Conservation (phyloP, 1,140 invertebrate species). For the Lepidurus apus region DNA sequence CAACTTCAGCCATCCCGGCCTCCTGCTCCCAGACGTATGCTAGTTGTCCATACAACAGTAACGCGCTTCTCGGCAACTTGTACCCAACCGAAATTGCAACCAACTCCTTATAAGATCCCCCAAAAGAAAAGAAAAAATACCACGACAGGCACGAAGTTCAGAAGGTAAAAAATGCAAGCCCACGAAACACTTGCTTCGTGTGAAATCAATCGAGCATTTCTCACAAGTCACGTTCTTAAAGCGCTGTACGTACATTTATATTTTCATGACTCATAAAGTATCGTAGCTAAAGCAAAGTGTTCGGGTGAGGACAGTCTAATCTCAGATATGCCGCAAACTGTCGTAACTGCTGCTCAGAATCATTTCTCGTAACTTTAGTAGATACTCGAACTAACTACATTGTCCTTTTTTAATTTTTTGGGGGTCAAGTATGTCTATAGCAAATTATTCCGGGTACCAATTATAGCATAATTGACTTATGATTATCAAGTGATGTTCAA, state of each 20-base stretch:
- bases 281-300: no score
- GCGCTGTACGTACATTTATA: background rate
- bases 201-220: constrained; percentile 2
- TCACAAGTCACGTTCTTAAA: background rate
- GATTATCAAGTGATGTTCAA: background rate
- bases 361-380: background rate
- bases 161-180: background rate
- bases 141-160: background rate
- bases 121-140: background rate
- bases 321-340: background rate
- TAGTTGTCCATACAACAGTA: background rate
- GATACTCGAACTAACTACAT: background rate
- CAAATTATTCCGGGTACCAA: no score
- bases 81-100: background rate
- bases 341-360: background rate
- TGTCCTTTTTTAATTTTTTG: background rate
- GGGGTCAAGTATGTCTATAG: no score
- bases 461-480: background rate
- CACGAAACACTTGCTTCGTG: background rate
- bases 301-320: background rate
- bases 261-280: background rate
- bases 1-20: background rate
- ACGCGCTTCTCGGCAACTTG: background rate
- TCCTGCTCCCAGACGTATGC: background rate
- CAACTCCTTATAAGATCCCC: background rate